These are phyloP conservation scores for Saguinus midas DNA, from an alignment of 2,113 vertebrate species.

Conservation along the genomic window DNA sequence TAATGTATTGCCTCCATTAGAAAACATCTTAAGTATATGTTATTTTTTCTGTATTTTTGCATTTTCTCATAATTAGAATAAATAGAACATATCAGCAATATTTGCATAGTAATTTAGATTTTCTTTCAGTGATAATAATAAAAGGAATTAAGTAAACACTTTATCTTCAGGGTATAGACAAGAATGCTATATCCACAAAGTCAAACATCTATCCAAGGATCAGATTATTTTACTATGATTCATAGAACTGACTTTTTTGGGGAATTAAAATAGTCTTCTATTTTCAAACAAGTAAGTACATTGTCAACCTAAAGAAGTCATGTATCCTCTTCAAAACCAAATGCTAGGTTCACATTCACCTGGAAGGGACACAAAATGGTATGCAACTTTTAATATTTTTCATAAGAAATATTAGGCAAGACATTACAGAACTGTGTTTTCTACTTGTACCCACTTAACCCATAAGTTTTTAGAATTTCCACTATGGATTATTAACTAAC, in stretches of 20 bases:
- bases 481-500: neutral
- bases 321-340: neutral
- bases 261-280: neutral
- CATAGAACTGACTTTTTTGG: neutral
- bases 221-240: neutral
- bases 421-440: neutral
- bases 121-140: neutral
- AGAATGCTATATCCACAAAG: neutral
- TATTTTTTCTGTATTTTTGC: neutral
- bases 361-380: neutral
- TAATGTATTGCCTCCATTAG: neutral
- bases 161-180: neutral
- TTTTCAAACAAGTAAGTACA: neutral
- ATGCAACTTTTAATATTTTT: neutral
- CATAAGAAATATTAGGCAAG: neutral
- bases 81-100: neutral
- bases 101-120: neutral
- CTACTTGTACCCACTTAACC: neutral
- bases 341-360: neutral
- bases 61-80: neutral
- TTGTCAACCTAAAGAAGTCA: neutral
- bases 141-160: neutral
- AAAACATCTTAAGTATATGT: neutral
- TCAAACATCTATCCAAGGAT: neutral
- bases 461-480: neutral